Base-by-base conservation (phyloP, 1,140 invertebrate genomes). In the Hycleus phaleratus region DNA sequence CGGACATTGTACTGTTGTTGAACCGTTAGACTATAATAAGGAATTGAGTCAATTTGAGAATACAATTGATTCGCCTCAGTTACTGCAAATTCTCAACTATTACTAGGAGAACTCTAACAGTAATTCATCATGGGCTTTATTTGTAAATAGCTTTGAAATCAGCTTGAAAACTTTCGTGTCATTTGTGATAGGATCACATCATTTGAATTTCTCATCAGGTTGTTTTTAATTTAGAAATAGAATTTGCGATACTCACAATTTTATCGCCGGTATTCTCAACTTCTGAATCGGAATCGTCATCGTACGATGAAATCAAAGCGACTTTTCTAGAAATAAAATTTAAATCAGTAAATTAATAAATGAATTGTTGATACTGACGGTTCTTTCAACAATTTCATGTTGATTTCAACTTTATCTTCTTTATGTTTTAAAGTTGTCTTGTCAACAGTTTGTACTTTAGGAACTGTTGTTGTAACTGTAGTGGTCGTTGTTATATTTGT, bases 231-330 rank as follows among this genome's bases (percentile, higher is more conserved):
- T 42, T 42, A 65, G 32, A 4, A 49, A 3, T 49, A 38, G 24
- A 38, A 12, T 46, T 46, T 46, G 12, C 18, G 12, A 26, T 10
- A 38, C 45, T 44, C 40, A 56, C 46, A 46, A 9, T 6, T 42
- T 49, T 55, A 38, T 26, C 32, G 32, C 47, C 44, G 9, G 39
- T 65, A 11, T 62, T 62, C 39, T 74, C 71, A 3, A 74, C 70
- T 44, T 70, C 70, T 0, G 77, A 77, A 46, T 76, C 74, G 61
- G 70, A 65, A 3, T 76, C 75, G 25, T 71, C 73, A 3, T 79
- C 79, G 68, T 79, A 82, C 0, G 80, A 81, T 8, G 81, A 80
- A 53, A 83, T 82, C 72, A 82, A 76, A 64, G 81, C 80, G 66
- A 82, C 82, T 74, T 77, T 79, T 43, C 80, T 82, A 56, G 18